phyloP scores from a whole-genome alignment of 2,797 vertebrate genomes.

The Ciconia nigra region DNA sequence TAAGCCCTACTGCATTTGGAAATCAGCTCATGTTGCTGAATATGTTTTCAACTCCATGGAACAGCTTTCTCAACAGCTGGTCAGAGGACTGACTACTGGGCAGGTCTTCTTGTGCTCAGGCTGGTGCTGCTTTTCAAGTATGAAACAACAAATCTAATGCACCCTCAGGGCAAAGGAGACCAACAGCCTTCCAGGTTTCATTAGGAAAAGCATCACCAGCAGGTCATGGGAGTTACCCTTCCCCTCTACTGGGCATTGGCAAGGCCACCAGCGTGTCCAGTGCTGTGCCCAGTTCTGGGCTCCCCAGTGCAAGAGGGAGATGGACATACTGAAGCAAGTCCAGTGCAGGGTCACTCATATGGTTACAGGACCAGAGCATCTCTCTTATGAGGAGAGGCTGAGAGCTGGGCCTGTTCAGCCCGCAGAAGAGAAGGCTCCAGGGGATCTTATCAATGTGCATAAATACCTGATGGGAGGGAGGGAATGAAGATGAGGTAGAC shows the following conservation, averaged over 20 bases:
- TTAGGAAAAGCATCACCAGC: not conserved
- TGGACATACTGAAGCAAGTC: not conserved
- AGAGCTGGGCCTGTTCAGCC: not conserved
- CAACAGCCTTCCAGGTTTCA: not conserved
- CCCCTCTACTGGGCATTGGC: not conserved
- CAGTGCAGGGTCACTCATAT: not conserved
- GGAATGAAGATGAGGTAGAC: not conserved
- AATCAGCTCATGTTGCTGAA: not conserved
- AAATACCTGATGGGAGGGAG: not conserved
- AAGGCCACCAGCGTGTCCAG: not conserved
- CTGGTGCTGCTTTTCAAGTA: not conserved
- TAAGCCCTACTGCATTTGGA: not conserved
- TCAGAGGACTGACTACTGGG: not conserved
- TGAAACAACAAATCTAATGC: not conserved
- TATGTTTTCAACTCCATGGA: not conserved
- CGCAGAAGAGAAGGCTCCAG: not conserved
- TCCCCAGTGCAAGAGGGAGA: not conserved
- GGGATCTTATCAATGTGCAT: not conserved
- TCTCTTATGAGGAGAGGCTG: not conserved
- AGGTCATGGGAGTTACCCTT: not conserved
- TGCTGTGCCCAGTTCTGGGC: not conserved
- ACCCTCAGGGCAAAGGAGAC: not conserved
- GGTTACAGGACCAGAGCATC: rapidly evolving
- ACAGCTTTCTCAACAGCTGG: slow-evolving; percentile 25
- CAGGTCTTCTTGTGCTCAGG: not conserved